A percentile compares a stretch with the other conserved stretches of the same genome.
Conservation (phyloP, 2,113 vertebrate genomes). For the Hemiscyllium ocellatum region DNA sequence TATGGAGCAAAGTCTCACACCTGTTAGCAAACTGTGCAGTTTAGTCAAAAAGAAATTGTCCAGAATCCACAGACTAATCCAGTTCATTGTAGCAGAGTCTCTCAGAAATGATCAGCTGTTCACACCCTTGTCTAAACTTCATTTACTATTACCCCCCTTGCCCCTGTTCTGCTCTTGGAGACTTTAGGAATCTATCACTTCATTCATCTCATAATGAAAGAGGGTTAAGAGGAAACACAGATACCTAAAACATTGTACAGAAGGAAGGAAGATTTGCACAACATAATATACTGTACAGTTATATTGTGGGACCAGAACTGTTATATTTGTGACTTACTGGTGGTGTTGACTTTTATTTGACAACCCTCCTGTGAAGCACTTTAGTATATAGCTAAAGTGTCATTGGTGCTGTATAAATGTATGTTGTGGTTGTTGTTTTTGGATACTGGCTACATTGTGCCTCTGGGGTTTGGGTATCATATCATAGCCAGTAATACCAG, state of each 20-base stretch:
- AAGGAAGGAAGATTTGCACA: background rate
- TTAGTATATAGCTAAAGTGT: no score
- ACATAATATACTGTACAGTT: background rate
- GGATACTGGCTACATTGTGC: background rate
- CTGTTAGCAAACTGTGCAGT: background rate
- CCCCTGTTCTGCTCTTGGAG: background rate
- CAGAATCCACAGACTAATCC: background rate
- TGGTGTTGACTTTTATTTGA: background rate
- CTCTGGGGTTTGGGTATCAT: background rate
- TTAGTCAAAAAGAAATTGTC: background rate
- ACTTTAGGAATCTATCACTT: background rate
- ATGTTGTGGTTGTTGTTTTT: background rate
- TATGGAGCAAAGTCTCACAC: background rate
- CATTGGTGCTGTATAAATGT: no score
- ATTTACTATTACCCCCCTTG: background rate
- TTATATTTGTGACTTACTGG: background rate
- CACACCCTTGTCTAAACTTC: background rate
- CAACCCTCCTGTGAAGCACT: no score
- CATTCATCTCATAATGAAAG: background rate
- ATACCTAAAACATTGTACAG: background rate
- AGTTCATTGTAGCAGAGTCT: background rate
- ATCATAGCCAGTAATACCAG: background rate
- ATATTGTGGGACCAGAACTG: no score
- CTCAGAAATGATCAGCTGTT: background rate
- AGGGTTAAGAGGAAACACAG: background rate